Conservation (phyloP, 2,113 vertebrate species). For the Solenodon paradoxus region DNA sequence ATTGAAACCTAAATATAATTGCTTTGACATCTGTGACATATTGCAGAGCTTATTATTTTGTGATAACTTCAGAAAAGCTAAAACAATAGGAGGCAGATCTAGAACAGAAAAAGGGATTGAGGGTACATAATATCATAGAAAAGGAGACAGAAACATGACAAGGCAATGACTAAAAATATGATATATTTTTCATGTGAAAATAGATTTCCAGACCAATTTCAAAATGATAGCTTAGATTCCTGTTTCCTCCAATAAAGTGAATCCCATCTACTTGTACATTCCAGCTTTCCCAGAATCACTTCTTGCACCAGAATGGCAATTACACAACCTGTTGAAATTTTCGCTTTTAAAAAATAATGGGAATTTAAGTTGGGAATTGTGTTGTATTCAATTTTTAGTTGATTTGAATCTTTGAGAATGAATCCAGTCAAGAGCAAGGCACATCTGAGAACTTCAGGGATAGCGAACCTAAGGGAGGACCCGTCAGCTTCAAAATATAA, state of each 20-base stretch:
- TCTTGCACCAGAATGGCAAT: neutral
- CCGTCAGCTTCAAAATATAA: conserved; percentile 31
- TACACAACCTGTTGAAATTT: conserved; percentile 20
- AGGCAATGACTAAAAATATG: conserved; percentile 32
- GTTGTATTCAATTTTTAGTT: conserved; percentile 48
- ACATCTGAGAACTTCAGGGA: neutral
- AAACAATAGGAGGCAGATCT: neutral
- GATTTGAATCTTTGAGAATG: conserved; percentile 48
- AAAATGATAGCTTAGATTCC: conserved; percentile 10
- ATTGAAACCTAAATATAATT: conserved; percentile 34
- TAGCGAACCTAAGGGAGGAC: neutral
- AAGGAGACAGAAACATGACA: conserved; percentile 6
- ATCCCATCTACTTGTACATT: neutral
- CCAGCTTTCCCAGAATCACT: conserved; percentile 15
- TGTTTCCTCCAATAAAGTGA: neutral
- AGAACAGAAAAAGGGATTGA: conserved; percentile 9
- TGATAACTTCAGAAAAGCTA: neutral
- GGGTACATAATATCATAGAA: neutral
- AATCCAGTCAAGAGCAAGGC: conserved; percentile 14
- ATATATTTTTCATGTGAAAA: conserved; percentile 17
- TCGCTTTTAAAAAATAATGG: conserved; percentile 15
- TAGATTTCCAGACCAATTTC: neutral
- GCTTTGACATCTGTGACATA: conserved; percentile 13
- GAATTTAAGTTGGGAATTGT: conserved; percentile 49
- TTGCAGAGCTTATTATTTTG: neutral